Evolutionary conservation across 2,888 invertebrate species (phyloP).

Genomic region (Brachyptera risi): DNA sequence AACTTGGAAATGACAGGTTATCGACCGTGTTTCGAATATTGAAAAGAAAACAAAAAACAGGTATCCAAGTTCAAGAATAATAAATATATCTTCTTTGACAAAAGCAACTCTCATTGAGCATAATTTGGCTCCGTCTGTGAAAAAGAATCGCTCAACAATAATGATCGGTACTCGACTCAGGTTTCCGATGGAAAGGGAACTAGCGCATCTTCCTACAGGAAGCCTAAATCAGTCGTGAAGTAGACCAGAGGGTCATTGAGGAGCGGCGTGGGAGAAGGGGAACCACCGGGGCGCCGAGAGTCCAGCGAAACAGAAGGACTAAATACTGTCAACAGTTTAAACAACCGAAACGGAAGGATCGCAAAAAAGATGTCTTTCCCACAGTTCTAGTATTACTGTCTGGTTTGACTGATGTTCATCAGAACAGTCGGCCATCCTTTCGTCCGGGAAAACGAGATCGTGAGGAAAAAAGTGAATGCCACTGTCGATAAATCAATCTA

Average conservation of each 20-base stretch:
- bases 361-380: conserved; percentile 5
- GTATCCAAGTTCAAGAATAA: neutral
- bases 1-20: conserved; percentile 1
- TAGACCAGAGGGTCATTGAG: conserved; percentile 1
- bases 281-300: neutral
- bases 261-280: neutral
- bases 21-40: too few species aligned
- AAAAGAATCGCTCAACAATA: neutral
- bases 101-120: neutral
- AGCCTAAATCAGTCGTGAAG: conserved; percentile 24
- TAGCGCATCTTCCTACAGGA: conserved; percentile 11
- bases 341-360: neutral
- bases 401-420: neutral
- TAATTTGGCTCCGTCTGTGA: neutral
- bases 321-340: conserved; percentile 8
- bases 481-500: conserved; percentile 4
- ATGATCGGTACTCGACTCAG: neutral
- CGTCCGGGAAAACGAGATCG: neutral
- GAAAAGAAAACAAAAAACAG: too few species aligned
- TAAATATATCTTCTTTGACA: too few species aligned
- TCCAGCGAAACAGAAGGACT: neutral
- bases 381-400: conserved; percentile 1
- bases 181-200: neutral
- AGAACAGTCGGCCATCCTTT: neutral
- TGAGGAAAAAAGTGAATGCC: neutral